Percentiles rank a stretch among this genome's conserved stretches.
These are phyloP conservation scores for Crossaster papposus DNA, from an alignment of 53 echinoderm and acorn worm genomes.

Conservation along the genomic window DNA sequence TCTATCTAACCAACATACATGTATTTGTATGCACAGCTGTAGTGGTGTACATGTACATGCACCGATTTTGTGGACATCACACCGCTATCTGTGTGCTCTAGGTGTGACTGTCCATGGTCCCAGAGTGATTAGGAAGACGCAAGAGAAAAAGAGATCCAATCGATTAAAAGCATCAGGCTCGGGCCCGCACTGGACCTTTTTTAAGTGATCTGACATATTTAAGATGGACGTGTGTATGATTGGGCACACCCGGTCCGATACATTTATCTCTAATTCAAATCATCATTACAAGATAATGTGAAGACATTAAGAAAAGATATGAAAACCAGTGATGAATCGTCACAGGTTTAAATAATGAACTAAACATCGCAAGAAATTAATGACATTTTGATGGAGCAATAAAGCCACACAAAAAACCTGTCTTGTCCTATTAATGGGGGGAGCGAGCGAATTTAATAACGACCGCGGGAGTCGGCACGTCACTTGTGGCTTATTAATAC, in stretches of 20 bases:
- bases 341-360: not conserved
- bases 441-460: not conserved
- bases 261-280: not conserved
- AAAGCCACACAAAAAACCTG: not conserved
- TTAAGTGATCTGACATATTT: not conserved
- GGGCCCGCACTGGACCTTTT: not conserved
- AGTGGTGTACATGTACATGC: not conserved
- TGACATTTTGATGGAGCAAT: not conserved
- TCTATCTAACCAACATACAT: no score
- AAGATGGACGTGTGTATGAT: not conserved
- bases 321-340: conserved; percentile 26
- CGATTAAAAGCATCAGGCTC: not conserved
- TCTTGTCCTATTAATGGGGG: not conserved
- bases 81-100: not conserved
- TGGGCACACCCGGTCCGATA: not conserved
- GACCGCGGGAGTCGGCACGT: conserved; percentile 4
- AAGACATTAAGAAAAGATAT: not conserved
- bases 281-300: not conserved
- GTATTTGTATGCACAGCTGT: not conserved
- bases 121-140: not conserved
- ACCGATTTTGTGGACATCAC: not conserved
- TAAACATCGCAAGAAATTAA: conserved; percentile 16
- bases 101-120: conserved; percentile 1
- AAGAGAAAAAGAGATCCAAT: not conserved
- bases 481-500: conserved; percentile 51